These are phyloP conservation scores for Oreochromis aureus DNA, from an alignment of 2,113 vertebrate species.

Conservation along the genomic window DNA sequence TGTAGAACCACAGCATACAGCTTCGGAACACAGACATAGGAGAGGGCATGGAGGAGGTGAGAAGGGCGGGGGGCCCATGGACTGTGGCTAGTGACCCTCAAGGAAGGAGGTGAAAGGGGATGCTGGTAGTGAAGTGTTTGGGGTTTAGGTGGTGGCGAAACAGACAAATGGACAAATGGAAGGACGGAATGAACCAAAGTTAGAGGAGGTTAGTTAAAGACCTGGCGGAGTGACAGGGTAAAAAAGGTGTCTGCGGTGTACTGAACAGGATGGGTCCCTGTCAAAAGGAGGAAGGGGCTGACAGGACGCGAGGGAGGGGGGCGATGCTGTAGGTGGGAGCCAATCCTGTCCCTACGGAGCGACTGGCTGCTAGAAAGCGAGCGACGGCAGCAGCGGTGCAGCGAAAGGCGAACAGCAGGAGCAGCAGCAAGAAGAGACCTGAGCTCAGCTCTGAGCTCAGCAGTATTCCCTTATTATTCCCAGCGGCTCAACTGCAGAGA, in stretches of 20 bases:
- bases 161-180: constrained; percentile 27
- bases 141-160: not conserved
- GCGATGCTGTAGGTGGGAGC: constrained; percentile 6
- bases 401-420: constrained; percentile 5
- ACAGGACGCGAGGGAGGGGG: constrained; percentile 10
- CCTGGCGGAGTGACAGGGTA: constrained; percentile 28
- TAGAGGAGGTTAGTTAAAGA: constrained; percentile 56
- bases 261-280: constrained; percentile 23
- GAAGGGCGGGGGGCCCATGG: constrained; percentile 60
- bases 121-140: constrained; percentile 41
- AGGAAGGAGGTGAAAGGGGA: constrained; percentile 52
- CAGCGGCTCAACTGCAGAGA: constrained; percentile 54
- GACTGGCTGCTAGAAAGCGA: not conserved
- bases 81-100: constrained; percentile 59
- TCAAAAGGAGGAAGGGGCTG: constrained; percentile 35
- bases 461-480: constrained; percentile 61
- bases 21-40: constrained; percentile 97
- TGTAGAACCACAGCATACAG: constrained; percentile 99
- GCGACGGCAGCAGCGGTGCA: not conserved
- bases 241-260: constrained; percentile 24
- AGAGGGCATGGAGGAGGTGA: constrained; percentile 89
- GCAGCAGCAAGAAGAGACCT: constrained; percentile 44
- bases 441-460: constrained; percentile 62
- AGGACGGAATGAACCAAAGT: constrained; percentile 29
- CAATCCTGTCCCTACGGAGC: constrained; percentile 29